Evolutionary conservation across 2,797 vertebrate species (phyloP), one percentile per base, ranked within the genome.

Genomic region (Luscinia luscinia): DNA sequence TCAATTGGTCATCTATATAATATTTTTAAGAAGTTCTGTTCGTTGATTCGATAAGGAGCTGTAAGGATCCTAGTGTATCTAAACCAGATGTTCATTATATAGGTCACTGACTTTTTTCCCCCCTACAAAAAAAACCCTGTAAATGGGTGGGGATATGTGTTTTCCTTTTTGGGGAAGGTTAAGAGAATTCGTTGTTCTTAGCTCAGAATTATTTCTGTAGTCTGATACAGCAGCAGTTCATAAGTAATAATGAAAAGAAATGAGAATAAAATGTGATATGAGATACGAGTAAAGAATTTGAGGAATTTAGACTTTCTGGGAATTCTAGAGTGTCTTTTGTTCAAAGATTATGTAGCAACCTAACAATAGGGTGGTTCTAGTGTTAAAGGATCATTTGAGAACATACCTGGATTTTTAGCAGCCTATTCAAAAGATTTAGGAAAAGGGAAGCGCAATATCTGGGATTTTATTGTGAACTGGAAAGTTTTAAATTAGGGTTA

Each of bases 161-260:
- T 64, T 61, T 68, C 32, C 41, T 51, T 84, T 6, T 2, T 1
- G 20, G 30, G 30, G 40, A 49, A 49, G 34, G 34, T 72, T 58
- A 64, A 46, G n/a, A 76, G n/a, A 72, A 80, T 80, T 68, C 9
- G 4, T 63, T 89, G 32, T 41, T 87, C 27, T 76, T 76, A 80
- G 64, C 45, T 89, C 49, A 84, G n/a, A 84, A 89, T 24, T 84
- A 63, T 76, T 86, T 80, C 58, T 2, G 4, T 67, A 75, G 63
- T 79, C 61, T 80, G 24, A 72, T 59, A 63, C 1, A 22, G 30
- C 64, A 87, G 36, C 48, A 63, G 41, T 89, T 72, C 7, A 43
- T 76, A 18, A 68, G 49, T 59, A 68, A 64, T 72, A 79, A 91
- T 22, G 9, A 72, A 83, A 61, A 89, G 23, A 74, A 92, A 51